Evolutionary conservation across 2,113 vertebrate genomes (phyloP).

Genomic region (Hippocampus barbouri): DNA sequence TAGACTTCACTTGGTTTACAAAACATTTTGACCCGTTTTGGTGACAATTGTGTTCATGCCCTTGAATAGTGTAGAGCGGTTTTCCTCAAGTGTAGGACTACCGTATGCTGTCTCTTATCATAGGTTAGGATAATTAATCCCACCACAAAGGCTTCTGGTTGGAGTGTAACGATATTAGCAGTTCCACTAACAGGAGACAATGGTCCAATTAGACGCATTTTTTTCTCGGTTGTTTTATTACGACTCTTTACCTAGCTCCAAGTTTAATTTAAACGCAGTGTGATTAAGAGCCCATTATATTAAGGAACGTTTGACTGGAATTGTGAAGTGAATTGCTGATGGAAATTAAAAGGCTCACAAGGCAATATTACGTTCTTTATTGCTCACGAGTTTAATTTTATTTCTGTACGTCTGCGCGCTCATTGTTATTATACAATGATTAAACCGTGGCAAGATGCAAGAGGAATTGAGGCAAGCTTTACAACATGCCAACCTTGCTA

Average conservation of each 20-base stretch:
- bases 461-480: conserved; percentile 17
- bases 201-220: conserved; percentile 3
- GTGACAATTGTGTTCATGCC: no score
- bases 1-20: no score
- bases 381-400: conserved; percentile 35
- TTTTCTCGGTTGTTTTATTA: neutral
- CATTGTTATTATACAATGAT: conserved; percentile 22
- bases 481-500: conserved; percentile 13
- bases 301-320: conserved; percentile 33
- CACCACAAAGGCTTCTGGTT: conserved; percentile 28
- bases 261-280: conserved; percentile 30
- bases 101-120: neutral
- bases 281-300: conserved; percentile 17
- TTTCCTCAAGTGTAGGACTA: no score
- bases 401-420: conserved; percentile 35
- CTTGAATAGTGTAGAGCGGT: no score
- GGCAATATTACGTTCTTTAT: conserved; percentile 35
- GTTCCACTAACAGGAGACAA: conserved; percentile 28
- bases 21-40: no score
- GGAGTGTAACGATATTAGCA: conserved; percentile 14
- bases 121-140: conserved; percentile 23
- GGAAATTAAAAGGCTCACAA: conserved; percentile 37
- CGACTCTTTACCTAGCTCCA: neutral
- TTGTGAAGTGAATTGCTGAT: conserved; percentile 38
- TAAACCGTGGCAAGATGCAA: conserved; percentile 19